Base-by-base conservation (phyloP, 1,140 invertebrate genomes). In the Drosophila carrolli region DNA sequence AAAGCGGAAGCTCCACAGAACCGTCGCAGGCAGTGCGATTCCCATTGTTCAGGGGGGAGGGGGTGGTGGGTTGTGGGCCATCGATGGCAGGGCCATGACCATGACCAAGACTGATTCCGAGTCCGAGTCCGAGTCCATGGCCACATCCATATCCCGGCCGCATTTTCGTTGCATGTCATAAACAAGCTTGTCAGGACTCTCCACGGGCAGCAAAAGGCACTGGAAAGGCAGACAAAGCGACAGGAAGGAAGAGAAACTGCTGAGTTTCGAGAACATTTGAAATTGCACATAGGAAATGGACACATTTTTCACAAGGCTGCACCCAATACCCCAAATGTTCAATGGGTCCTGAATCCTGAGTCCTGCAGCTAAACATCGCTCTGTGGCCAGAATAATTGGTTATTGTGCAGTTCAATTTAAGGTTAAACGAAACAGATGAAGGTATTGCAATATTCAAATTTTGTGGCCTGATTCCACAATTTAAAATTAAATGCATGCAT, bases 101-200 rank as follows among this genome's bases (percentile, higher is more conserved):
- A 63, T 55, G 66, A 44, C 54, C 71, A 66, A 11, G 54, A 43
- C 58, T 37, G 27, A 27, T 7, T 19, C 44, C 46, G n/a, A 38
- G 14, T 32, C 7, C 16, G 10, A 19, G 14, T 41, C 46, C 41
- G 19, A 55, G 50, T 19, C 46, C 48, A 19, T 41, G 60, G 50
- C 51, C 65, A 35, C 37, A 37, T 51, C 32, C 23, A 44, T 65
- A 32, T 74, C 53, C 51, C 56, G 44, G 70, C 44, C 70, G 40
- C 72, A 74, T 75, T 75, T 65, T 65, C 62, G 61, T 67, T 59
- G 73, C 54, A 59, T 67, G 73, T 67, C 73, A 76, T 76, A 76
- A 76, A 76, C 73, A 76, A 76, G 74, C 53, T 27, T 59, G 72
- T 66, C 44, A 65, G 48, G 44, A 51, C 9, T 23, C 58, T 38